Evolutionary conservation across 2,113 vertebrate species (phyloP).

Genomic region (Motacilla alba): DNA sequence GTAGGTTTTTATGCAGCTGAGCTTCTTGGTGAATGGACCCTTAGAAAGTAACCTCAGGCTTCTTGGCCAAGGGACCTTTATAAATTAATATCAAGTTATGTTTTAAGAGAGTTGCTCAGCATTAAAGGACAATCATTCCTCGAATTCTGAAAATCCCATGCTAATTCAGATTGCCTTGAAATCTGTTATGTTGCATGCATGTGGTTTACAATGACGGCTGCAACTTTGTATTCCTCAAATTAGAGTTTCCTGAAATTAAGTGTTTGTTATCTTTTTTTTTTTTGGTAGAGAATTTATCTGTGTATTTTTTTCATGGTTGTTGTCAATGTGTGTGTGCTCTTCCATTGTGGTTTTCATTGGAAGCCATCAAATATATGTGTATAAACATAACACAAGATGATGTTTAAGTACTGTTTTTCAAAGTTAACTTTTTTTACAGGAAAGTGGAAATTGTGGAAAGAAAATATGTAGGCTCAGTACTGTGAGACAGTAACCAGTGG

Average conservation of each 20-base stretch:
- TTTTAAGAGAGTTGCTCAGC: neutral
- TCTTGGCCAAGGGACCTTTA: neutral
- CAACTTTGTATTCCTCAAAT: neutral
- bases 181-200: neutral
- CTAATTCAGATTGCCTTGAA: neutral
- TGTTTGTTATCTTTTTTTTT: too few relatives aligned
- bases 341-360: neutral
- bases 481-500: neutral
- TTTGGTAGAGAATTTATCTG: neutral
- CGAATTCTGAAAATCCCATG: neutral
- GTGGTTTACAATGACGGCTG: neutral
- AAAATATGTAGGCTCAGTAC: neutral
- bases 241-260: neutral
- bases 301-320: neutral
- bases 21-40: neutral
- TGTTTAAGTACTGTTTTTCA: neutral
- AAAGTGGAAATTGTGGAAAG: neutral
- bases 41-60: neutral
- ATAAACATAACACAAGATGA: neutral
- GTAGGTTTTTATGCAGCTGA: neutral
- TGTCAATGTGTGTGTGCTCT: rapidly evolving
- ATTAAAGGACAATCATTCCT: neutral
- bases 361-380: neutral
- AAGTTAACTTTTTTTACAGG: neutral
- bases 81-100: neutral